Base-by-base conservation (phyloP, 2,797 vertebrate genomes). In the Carapus acus region DNA sequence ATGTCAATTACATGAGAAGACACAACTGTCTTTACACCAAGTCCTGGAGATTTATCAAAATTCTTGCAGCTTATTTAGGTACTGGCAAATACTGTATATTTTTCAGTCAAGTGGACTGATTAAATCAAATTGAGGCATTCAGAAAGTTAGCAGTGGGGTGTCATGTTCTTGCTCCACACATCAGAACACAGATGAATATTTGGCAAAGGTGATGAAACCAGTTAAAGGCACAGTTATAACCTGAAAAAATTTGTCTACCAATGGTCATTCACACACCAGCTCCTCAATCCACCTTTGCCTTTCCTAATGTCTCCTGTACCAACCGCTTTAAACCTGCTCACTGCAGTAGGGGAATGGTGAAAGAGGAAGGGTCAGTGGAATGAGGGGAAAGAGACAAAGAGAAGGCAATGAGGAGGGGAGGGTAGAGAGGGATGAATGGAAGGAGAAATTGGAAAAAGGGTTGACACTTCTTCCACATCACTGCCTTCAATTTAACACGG, bases 401-500 rank as follows among this genome's bases (percentile, higher is more conserved):
- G 19, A 69, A 69, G 69, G 17, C 39, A 7, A 46, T 43, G 29
- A 52, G 34, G 41, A 65, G 16, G 47, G 55, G 58, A 56, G 56
- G 63, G 43, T 13, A 31, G 29, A 58, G 50, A 47, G 23, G 47
- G 71, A 49, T 66, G 58, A 77, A 75, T 63, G 50, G 54, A 58
- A 55, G 52, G 41, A 38, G 42, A 53, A 48, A 59, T 55, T 73
- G 63, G 74, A 79, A 77, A 67, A 74, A 78, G 65, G 67, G 58
- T 43, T 78, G 76, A 75, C 47, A 23, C 77, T 62, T 87, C 87
- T 88, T 88, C 86, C 88, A 88, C 85, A 87, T 83, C 86, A 87
- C 78, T 87, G 86, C 83, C 78, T 88, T 83, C 86, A 88, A 88
- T 90, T 88, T 88, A 85, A 79, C 79, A 79, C 80, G 82, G 85